A percentile compares a stretch with the other conserved stretches of the same genome.
Evolutionary conservation across 2,797 vertebrate genomes (phyloP).

Genomic region (Psittacula derbiana): DNA sequence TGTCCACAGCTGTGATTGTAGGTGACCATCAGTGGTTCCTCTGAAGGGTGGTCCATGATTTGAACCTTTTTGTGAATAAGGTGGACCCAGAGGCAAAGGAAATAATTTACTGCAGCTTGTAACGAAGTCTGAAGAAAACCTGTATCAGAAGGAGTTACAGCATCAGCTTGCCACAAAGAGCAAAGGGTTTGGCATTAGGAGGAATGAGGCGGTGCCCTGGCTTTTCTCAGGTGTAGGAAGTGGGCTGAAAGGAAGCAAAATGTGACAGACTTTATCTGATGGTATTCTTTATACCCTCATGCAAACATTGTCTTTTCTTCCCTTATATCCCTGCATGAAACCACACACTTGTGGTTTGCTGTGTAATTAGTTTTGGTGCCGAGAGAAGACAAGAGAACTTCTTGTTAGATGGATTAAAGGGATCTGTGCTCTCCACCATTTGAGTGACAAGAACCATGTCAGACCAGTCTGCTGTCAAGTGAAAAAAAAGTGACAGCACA

Average conservation of each 20-base stretch:
- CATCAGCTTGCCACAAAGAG: neutral
- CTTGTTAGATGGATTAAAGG: slow-evolving; percentile 52
- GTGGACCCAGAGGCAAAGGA: neutral
- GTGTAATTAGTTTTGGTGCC: slow-evolving; percentile 44
- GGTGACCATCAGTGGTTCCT: neutral
- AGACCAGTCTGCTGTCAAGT: neutral
- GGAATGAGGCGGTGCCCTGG: neutral
- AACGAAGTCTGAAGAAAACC: neutral
- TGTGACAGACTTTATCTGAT: neutral
- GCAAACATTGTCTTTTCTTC: neutral
- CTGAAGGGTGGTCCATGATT: neutral
- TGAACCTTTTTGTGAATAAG: neutral
- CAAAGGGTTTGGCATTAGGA: neutral
- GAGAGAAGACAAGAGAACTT: slow-evolving; percentile 50
- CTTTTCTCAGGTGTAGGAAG: neutral
- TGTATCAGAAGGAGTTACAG: neutral
- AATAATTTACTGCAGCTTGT: neutral
- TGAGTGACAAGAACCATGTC: slow-evolving; percentile 43
- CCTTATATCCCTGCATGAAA: neutral
- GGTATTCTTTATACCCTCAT: neutral
- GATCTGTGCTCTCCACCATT: slow-evolving; percentile 6
- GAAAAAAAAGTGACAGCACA: neutral
- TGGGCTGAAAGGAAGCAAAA: neutral
- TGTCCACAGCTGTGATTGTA: neutral
- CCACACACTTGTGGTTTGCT: slow-evolving; percentile 44